A percentile compares a stretch with the other conserved stretches of the same genome.
Conservation (phyloP, 2,113 vertebrate species). For the Oplegnathus fasciatus region DNA sequence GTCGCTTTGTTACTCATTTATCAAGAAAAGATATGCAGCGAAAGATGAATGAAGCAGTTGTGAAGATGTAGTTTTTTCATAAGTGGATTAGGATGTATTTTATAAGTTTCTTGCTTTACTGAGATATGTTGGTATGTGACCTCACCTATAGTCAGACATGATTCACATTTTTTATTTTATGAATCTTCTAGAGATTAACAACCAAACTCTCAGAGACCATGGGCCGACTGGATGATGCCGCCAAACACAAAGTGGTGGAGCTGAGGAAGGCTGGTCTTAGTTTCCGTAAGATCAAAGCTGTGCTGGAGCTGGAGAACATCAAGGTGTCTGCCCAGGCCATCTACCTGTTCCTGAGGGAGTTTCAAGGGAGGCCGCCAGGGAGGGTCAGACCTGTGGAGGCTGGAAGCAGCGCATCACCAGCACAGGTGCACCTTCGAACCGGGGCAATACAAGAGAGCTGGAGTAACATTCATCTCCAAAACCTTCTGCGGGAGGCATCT, state of each 20-base stretch:
- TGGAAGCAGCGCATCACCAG: neutral
- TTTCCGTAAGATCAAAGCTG: slow-evolving; percentile 91
- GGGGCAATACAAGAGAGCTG: slow-evolving; percentile 68
- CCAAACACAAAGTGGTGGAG: slow-evolving; percentile 91
- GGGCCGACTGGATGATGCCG: slow-evolving; percentile 88
- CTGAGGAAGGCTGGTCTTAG: slow-evolving; percentile 88
- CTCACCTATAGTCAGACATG: neutral
- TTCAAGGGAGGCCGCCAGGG: slow-evolving; percentile 80
- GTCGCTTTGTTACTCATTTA: no score
- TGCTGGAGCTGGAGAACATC: slow-evolving; percentile 91
- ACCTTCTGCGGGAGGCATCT: slow-evolving; percentile 66
- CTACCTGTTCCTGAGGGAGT: slow-evolving; percentile 89
- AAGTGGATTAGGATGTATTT: neutral
- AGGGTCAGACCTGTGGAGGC: slow-evolving; percentile 73
- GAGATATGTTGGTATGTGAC: neutral
- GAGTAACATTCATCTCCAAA: slow-evolving; percentile 82
- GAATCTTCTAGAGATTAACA: neutral
- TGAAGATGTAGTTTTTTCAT: no score
- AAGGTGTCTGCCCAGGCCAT: slow-evolving; percentile 89
- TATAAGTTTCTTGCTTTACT: neutral
- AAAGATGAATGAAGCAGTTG: neutral
- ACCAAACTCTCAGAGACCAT: slow-evolving; percentile 67
- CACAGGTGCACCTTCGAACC: neutral
- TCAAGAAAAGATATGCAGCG: neutral
- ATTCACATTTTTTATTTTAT: neutral